phyloP scores from a whole-genome alignment of 2,888 invertebrate genomes.

The Zaprionus obscuricornis region DNA sequence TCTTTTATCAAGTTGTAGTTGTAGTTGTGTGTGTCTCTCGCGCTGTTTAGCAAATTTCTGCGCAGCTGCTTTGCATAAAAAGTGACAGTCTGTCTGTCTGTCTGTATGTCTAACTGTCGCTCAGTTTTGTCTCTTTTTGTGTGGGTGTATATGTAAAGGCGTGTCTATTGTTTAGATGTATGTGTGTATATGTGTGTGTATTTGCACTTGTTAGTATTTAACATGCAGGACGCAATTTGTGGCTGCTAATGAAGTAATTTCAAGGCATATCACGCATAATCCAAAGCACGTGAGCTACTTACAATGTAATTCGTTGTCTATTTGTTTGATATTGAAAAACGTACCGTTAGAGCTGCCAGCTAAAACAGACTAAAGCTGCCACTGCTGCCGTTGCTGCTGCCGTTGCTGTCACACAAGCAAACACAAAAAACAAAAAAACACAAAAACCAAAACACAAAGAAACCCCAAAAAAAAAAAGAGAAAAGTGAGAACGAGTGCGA shows the following conservation, averaged over 20 bases:
- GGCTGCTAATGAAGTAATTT: slow-evolving; percentile 80
- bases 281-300: slow-evolving; percentile 79
- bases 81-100: slow-evolving; percentile 48
- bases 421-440: no score
- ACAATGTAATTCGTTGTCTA: slow-evolving; percentile 79
- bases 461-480: no score
- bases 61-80: slow-evolving; percentile 69
- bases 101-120: not conserved
- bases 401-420: no score
- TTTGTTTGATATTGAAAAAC: slow-evolving; percentile 77
- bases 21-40: slow-evolving; percentile 21
- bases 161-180: not conserved
- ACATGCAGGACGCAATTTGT: slow-evolving; percentile 72
- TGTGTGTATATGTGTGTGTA: slow-evolving; percentile 18
- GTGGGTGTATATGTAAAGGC: slow-evolving; percentile 1
- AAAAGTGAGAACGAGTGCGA: not conserved
- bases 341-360: no score
- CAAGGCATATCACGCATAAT: slow-evolving; percentile 78
- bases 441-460: no score
- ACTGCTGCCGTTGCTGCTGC: no score
- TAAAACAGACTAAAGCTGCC: no score
- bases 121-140: not conserved
- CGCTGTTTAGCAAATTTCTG: slow-evolving; percentile 51
- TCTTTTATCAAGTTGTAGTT: slow-evolving; percentile 34
- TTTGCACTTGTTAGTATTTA: slow-evolving; percentile 55